These are phyloP conservation scores for Montipora cactus DNA, from an alignment of 64 coral and sea anemone genomes.

Conservation along the genomic window DNA sequence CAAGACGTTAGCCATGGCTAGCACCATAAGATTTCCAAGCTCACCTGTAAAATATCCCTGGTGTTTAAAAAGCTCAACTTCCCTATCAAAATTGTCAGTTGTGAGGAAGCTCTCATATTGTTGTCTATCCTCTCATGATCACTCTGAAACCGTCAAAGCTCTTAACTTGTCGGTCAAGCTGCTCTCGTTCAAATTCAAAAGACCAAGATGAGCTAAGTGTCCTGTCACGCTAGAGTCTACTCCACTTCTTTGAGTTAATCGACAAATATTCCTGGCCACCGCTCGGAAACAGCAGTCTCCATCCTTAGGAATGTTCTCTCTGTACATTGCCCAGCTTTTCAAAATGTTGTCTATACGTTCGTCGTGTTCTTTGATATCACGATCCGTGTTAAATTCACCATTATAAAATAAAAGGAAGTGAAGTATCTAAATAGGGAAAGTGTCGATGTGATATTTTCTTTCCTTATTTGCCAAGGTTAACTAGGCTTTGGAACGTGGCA, in stretches of 20 bases:
- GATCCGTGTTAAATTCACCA: slow-evolving; percentile 11
- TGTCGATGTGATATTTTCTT: slow-evolving; percentile 31
- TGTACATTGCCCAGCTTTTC: slow-evolving; percentile 50
- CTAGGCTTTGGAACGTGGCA: slow-evolving; percentile 39
- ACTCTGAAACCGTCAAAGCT: slow-evolving; percentile 42
- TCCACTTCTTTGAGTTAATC: not conserved
- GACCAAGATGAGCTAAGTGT: slow-evolving; percentile 31
- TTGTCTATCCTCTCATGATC: not conserved
- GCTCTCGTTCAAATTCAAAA: slow-evolving; percentile 28
- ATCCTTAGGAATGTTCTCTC: slow-evolving; percentile 25
- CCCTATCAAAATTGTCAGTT: slow-evolving; percentile 17
- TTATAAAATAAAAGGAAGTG: slow-evolving; percentile 34
- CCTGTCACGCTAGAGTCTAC: slow-evolving; percentile 1
- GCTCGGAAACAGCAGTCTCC: slow-evolving; percentile 50
- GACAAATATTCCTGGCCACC: slow-evolving; percentile 25
- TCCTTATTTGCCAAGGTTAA: slow-evolving; percentile 23
- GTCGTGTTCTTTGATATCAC: slow-evolving; percentile 31
- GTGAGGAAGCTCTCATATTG: slow-evolving; percentile 33
- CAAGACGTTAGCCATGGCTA: slow-evolving; percentile 31
- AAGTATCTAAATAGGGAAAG: slow-evolving; percentile 32
- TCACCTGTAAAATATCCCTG: slow-evolving; percentile 33
- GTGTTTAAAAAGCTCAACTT: slow-evolving; percentile 12
- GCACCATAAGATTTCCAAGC: slow-evolving; percentile 43
- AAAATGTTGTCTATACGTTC: slow-evolving; percentile 53
- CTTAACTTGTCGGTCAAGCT: slow-evolving; percentile 20